Base-by-base conservation (phyloP, 2,797 vertebrate genomes). In the Myripristis murdjan region DNA sequence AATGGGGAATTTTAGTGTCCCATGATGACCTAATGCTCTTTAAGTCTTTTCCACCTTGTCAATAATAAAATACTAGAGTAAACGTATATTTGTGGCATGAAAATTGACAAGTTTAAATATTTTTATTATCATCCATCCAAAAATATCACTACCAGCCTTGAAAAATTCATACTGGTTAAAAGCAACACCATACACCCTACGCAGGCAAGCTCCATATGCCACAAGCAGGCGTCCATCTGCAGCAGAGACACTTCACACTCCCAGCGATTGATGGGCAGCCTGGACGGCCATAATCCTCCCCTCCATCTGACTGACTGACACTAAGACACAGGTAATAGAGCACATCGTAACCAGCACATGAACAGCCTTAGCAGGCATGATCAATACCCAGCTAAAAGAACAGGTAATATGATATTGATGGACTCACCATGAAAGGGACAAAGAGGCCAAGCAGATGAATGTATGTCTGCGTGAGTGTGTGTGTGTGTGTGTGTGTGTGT, bases 361-460 rank as follows among this genome's bases (percentile, higher is more conserved):
- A 73, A 80, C 81, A 70, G 77, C 77, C 47, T 58, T 79, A 81
- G 82, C 75, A 77, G 84, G 57, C 70, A 5, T 77, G 91, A 95
- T 95, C 94, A 92, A 95, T 95, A 92, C 26, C 73, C 72, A 79
- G 83, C 89, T 77, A 89, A 90, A 87, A 87, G 90, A 90, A 87
- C 89, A 89, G 72, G 88, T 93, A 91, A 96, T 95, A 93, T 93
- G 90, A 91, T 94, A 95, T 94, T 93, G 94, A 95, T 89, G 85
- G 70, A 79, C 22, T 62, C 43, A 51, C 86, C 65, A 79, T 89
- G 87, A 65, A 52, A 55, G 31, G 31, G 26, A 81, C 73, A 61
- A 77, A 65, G 74, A 79, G 33, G 72, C 52, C 23, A 78, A 73
- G 79, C 78, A 88, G 80, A 84, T 77, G 77, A 56, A 51, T 85